These are phyloP conservation scores for Taphrorychus bicolor DNA, from an alignment of 2,888 invertebrate genomes.

Conservation along the genomic window DNA sequence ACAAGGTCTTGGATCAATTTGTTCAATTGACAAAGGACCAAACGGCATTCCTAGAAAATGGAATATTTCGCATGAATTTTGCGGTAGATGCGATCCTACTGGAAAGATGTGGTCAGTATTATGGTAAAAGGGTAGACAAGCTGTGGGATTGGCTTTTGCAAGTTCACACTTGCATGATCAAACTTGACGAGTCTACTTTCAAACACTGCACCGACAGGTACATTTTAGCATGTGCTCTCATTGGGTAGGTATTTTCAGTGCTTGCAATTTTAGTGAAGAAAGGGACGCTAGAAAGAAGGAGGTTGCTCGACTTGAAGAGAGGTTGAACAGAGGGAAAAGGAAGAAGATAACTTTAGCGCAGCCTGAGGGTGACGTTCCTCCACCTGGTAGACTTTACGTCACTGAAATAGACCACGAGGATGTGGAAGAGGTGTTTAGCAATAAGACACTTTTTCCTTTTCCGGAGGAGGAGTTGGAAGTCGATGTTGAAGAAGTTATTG, in stretches of 20 bases:
- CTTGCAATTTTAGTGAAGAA: not conserved
- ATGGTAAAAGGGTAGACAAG: constrained; percentile 75
- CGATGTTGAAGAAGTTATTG: not conserved
- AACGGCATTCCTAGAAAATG: constrained; percentile 59
- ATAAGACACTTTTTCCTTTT: constrained; percentile 1
- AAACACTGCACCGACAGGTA: constrained; percentile 38
- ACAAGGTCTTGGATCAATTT: constrained; percentile 54
- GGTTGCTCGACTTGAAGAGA: constrained; percentile 49
- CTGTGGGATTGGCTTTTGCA: constrained; percentile 54
- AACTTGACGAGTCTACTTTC: constrained; percentile 43
- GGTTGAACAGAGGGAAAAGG: constrained; percentile 51
- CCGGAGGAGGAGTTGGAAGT: constrained; percentile 1
- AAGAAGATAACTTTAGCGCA: constrained; percentile 44
- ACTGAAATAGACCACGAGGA: constrained; percentile 14
- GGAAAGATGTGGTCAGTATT: constrained; percentile 75
- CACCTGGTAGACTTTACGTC: constrained; percentile 2
- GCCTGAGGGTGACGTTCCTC: constrained; percentile 7
- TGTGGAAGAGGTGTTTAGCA: constrained; percentile 8
- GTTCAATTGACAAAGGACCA: constrained; percentile 62
- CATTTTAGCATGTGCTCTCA: not conserved
- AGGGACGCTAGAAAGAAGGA: constrained; percentile 37
- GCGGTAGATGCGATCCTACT: constrained; percentile 79
- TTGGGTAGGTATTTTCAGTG: not conserved
- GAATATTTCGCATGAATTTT: constrained; percentile 69
- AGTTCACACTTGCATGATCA: constrained; percentile 50